Conservation (phyloP, 1,140 invertebrate species). For the Drosophila subobscura region DNA sequence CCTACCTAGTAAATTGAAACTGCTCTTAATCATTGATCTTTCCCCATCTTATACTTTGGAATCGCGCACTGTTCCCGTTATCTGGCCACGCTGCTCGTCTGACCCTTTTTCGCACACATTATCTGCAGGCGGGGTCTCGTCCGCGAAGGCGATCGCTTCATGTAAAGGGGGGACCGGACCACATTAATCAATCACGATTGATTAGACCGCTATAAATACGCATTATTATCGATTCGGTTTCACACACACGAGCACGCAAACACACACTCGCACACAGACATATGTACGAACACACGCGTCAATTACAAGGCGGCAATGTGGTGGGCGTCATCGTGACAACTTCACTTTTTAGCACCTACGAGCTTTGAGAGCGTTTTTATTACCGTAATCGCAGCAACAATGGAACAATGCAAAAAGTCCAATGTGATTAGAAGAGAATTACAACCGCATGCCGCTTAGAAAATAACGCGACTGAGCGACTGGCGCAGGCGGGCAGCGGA, state of each 20-base stretch:
- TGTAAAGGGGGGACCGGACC: conserved; percentile 45
- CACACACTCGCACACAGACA: conserved; percentile 4
- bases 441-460: conserved; percentile 81
- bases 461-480: conserved; percentile 76
- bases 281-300: conserved; percentile 17
- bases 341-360: conserved; percentile 39
- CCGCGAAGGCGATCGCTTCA: conserved; percentile 21
- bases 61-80: conserved; percentile 8
- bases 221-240: conserved; percentile 58
- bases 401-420: conserved; percentile 60
- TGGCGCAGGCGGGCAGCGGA: conserved; percentile 18
- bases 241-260: conserved; percentile 11
- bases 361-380: conserved; percentile 14
- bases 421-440: conserved; percentile 77
- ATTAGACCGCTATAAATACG: conserved; percentile 77
- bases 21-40: too few relatives aligned
- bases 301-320: conserved; percentile 66
- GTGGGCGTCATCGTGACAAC: conserved; percentile 43
- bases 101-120: conserved; percentile 38
- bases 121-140: conserved; percentile 16
- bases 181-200: conserved; percentile 65
- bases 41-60: conserved; percentile 1
- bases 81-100: conserved; percentile 7
- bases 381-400: conserved; percentile 47
- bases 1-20: too few relatives aligned